Conservation (phyloP, 2,797 vertebrate genomes). For the Hydrophis major region DNA sequence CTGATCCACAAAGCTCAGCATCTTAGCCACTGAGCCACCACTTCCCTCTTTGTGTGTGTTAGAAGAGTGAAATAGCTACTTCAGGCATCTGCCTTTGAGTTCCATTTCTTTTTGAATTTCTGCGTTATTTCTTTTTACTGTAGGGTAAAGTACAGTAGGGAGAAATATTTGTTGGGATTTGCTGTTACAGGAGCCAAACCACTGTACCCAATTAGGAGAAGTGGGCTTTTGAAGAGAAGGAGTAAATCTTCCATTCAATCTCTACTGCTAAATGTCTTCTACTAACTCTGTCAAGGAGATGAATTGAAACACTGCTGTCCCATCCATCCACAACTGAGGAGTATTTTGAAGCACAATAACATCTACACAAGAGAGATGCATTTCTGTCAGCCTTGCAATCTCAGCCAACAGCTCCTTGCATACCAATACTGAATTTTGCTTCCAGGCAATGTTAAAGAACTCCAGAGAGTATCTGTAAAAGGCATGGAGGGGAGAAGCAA, state of each 20-base stretch:
- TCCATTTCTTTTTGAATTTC: not conserved
- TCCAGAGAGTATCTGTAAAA: conserved; percentile 4
- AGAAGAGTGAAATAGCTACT: not conserved
- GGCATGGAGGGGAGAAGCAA: not conserved
- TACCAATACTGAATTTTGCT: conserved; percentile 1
- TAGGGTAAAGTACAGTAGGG: not conserved
- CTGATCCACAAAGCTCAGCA: too few relatives aligned
- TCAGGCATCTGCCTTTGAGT: not conserved
- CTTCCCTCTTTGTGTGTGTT: not conserved
- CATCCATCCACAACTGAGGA: not conserved
- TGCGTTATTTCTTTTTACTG: not conserved
- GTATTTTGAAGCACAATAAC: not conserved
- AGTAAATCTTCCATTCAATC: not conserved
- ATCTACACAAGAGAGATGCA: not conserved
- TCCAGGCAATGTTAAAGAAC: conserved; percentile 13
- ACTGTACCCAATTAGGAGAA: not conserved
- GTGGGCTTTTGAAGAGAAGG: not conserved
- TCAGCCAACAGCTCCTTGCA: not conserved
- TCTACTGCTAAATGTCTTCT: not conserved
- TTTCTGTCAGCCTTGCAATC: not conserved
- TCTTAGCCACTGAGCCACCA: too few relatives aligned
- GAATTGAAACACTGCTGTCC: not conserved
- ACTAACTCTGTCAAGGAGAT: not conserved
- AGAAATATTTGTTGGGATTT: not conserved
- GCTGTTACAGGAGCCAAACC: not conserved